Percentiles rank a stretch among this genome's conserved stretches.
Evolutionary conservation across 2,888 invertebrate species (phyloP).

Genomic region (Pandemis corylana): DNA sequence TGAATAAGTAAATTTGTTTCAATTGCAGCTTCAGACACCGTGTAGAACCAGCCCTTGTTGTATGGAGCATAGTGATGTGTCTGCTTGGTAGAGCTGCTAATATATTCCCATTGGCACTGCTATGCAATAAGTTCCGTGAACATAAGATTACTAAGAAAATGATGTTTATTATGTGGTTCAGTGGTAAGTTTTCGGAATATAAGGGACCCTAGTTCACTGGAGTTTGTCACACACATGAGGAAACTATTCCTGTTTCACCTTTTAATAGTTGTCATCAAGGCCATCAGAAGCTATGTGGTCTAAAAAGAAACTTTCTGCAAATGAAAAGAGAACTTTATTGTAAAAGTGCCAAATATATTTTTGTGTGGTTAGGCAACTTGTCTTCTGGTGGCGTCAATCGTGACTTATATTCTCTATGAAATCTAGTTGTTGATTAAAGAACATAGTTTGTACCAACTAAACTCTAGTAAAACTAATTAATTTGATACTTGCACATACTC

Average conservation of each 20-base stretch:
- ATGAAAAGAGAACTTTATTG: no score
- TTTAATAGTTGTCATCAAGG: no score
- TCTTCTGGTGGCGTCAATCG: no score
- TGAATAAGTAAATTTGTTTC: background rate
- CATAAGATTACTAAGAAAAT: conserved; percentile 99
- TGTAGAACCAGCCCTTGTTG: conserved; percentile 95
- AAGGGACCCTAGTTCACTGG: no score
- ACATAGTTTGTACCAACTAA: background rate
- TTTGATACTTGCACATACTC: background rate
- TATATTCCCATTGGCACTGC: conserved; percentile 96
- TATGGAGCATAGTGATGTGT: conserved; percentile 97
- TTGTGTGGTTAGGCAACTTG: no score
- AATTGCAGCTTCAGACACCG: conserved; percentile 96
- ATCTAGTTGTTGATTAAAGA: no score
- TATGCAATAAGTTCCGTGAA: conserved; percentile 98
- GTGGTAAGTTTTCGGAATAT: conserved; percentile 83
- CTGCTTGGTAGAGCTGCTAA: conserved; percentile 97
- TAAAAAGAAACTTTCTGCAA: no score
- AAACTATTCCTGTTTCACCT: no score
- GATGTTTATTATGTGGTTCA: conserved; percentile 99
- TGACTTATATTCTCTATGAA: no score
- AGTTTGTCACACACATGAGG: no score
- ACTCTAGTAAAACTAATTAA: background rate
- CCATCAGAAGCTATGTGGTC: no score
- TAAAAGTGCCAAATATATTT: background rate